phyloP scores from a whole-genome alignment of 2,113 vertebrate species.

The Rhabdomys dilectus region DNA sequence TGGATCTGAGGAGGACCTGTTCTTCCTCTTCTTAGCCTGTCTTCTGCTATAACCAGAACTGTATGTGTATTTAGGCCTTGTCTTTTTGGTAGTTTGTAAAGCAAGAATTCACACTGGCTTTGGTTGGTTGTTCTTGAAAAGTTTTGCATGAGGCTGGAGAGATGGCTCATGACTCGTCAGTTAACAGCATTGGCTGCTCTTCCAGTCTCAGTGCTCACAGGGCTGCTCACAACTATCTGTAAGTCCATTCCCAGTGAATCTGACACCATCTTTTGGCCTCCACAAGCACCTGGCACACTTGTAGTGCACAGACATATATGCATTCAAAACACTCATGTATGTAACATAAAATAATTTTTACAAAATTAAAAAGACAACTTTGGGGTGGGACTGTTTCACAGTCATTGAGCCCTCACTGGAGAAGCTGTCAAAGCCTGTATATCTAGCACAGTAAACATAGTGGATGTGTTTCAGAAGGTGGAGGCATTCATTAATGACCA shows the following conservation, averaged over 20 bases:
- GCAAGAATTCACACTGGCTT: background rate
- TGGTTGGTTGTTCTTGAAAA: constrained; percentile 21
- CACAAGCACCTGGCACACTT: background rate
- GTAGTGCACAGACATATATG: background rate
- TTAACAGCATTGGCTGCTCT: background rate
- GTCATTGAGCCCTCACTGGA: constrained; percentile 1
- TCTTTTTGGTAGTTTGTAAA: constrained; percentile 38
- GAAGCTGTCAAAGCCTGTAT: background rate
- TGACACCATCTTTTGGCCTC: background rate
- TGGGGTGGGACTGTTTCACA: constrained; percentile 8
- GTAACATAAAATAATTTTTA: background rate
- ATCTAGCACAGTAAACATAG: background rate
- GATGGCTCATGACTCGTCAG: background rate
- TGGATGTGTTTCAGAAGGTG: constrained; percentile 12
- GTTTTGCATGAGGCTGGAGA: background rate
- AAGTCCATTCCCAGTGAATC: background rate
- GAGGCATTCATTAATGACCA: background rate
- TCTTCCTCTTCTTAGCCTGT: constrained; percentile 13
- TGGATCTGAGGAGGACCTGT: background rate
- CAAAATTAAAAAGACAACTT: background rate
- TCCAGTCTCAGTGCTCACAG: background rate
- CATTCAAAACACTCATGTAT: background rate
- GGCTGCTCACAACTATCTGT: background rate
- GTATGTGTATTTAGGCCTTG: background rate
- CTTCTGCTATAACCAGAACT: background rate